Evolutionary conservation across 2,797 vertebrate genomes (phyloP), one percentile per base, ranked within the genome.

Genomic region (Paramormyrops hopkinsi): DNA sequence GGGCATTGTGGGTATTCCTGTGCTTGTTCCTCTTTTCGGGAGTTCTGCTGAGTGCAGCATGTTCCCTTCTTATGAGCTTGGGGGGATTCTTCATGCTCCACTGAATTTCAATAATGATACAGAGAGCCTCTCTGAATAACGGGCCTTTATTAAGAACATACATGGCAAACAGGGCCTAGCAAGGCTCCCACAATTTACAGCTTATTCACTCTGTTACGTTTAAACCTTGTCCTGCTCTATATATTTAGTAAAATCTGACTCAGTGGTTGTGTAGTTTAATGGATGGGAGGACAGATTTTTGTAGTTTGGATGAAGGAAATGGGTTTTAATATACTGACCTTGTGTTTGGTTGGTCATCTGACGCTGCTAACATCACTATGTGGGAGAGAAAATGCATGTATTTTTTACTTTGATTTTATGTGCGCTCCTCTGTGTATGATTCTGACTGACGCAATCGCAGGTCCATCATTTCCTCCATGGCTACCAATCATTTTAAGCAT

Each of bases 1-100:
- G 14, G 73, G 37, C 17, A 79, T 37, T 79, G 29, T 44, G 37
- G 73, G 73, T 79, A 79, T 44, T 79, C 37, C 12, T 3, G 33
- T 17, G 17, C 73, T 37, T 44, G 5, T 17, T n/a, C 37, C 17
- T 79, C 73, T 44, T 79, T 79, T 44, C 14, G 2, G 33, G 69
- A 79, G 17, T 79, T 79, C 17, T 79, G 73, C 73, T 79, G 73
- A 79, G 73, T 79, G 73, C 73, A 44, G 73, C 73, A 79, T 37
- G 73, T 79, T 79, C 37, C 29, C 37, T 79, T 44, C 73, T 79
- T 37, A 37, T 79, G 5, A 79, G 73, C 29, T 37, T 79, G 73
- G 73, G 37, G 69, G 73, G 73, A n/a, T 41, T 37, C 73, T 37
- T 37, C 14, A 44, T 19, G 73, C 73, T 79, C 17, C 73, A 79